These are phyloP conservation scores for Graptemys geographica DNA, from an alignment of 2,797 vertebrate genomes.

Conservation along the genomic window DNA sequence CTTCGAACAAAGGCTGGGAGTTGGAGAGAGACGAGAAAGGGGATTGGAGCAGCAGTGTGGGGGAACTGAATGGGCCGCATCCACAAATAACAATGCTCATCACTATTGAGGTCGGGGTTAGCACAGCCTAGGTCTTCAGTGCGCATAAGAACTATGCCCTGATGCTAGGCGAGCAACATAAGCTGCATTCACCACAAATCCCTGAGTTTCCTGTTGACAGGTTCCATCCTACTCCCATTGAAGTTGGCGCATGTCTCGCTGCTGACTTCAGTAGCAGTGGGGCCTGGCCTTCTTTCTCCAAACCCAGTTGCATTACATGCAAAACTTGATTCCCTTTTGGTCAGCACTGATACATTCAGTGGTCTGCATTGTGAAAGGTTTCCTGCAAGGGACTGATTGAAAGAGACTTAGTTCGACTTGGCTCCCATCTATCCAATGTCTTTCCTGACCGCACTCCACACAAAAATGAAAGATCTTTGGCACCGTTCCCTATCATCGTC, in stretches of 20 bases:
- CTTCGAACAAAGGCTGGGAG: neutral
- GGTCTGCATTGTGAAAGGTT: neutral
- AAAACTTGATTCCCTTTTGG: neutral
- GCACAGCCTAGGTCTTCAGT: neutral
- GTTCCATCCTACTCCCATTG: fast-evolving
- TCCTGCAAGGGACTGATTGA: neutral
- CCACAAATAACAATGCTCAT: neutral
- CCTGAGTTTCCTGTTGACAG: fast-evolving
- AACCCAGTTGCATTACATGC: neutral
- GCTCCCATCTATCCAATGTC: fast-evolving
- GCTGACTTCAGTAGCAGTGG: neutral
- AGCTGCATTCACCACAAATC: neutral
- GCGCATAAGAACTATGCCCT: neutral
- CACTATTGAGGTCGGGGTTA: fast-evolving
- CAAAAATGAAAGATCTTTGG: fast-evolving
- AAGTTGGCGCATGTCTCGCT: neutral
- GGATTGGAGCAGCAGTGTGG: neutral
- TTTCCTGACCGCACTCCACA: neutral
- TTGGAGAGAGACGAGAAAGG: neutral
- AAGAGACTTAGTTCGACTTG: fast-evolving
- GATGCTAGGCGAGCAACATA: neutral
- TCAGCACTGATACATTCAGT: fast-evolving
- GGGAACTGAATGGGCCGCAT: fast-evolving
- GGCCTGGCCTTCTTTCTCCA: neutral
- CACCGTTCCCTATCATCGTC: fast-evolving